Base-by-base conservation (phyloP, 2,888 invertebrate species). In the Volucella inflata region DNA sequence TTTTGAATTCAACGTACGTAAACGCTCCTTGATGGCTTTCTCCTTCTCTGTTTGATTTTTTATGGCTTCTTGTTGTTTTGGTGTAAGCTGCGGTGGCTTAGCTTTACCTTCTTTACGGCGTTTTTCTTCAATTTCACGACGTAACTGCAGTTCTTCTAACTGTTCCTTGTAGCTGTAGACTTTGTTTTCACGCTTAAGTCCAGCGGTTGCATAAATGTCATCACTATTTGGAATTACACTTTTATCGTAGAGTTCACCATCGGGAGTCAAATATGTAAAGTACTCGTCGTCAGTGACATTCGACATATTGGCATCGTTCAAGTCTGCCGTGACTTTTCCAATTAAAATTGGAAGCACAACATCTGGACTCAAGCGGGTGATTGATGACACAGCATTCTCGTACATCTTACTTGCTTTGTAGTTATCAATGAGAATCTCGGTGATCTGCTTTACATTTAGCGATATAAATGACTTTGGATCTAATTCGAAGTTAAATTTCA, bases 121-220 rank as follows among this genome's bases (percentile, higher is more conserved):
- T 91, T 98, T 98, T 88, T 98, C 98, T 88, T 98, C 98, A 17
- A 98, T 93, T 92, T 99, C 98, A 82, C 97, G 95, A n/a, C 97
- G 94, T 70, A 99, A 93, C 90, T 98, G 97, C 88, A 98, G 92
- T 91, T 99, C 99, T 90, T 98, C 99, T 89, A 98, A 94, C 91
- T 99, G 99, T 85, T 99, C 99, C 90, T 98, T 97, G 91, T 97
- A 98, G 85, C 98, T 98, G 92, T 99, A 99, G 1, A 96, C 97
- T 92, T 98, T 99, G 91, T 98, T 99, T 91, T 99, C 99, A 14
- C 98, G 94, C 92, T 97, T 98, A 91, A 99, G 94, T 89, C 99
- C 91, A 14, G 89, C 87, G 11, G 90, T 91, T 16, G 89, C 89
- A 83, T 91, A 92, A 64, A 91, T 90, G 48, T 91, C 90, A 55